Conservation (phyloP, 1,140 invertebrate genomes). For the Amphibalanus amphitrite region DNA sequence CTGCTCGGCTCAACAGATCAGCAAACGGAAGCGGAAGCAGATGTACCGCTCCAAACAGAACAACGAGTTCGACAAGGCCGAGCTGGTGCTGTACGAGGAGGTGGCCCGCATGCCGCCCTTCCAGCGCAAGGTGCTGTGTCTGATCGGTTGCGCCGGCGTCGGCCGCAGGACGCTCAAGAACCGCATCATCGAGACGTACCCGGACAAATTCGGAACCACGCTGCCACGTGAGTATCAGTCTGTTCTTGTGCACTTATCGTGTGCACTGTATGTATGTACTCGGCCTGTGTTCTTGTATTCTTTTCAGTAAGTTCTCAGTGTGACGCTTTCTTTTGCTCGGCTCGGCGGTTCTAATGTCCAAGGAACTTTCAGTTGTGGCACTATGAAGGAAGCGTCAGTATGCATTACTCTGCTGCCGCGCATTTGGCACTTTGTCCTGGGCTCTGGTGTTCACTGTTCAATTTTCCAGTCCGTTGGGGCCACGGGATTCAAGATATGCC, state of each 20-base stretch:
- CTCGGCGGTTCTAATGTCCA: neutral
- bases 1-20: slow-evolving; percentile 37
- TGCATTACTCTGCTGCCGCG: too few species aligned
- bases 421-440: too few species aligned
- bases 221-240: slow-evolving; percentile 41
- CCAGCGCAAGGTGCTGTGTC: slow-evolving; percentile 72
- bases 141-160: slow-evolving; percentile 86
- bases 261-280: slow-evolving; percentile 1
- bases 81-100: slow-evolving; percentile 86
- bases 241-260: slow-evolving; percentile 6
- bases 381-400: too few species aligned
- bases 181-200: slow-evolving; percentile 76
- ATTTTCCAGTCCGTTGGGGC: too few species aligned
- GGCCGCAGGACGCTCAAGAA: slow-evolving; percentile 87
- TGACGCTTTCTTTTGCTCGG: slow-evolving; percentile 5
- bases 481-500: too few species aligned
- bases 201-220: slow-evolving; percentile 71
- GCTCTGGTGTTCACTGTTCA: too few species aligned
- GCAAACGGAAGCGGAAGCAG: slow-evolving; percentile 80
- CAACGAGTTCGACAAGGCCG: slow-evolving; percentile 80
- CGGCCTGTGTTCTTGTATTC: neutral
- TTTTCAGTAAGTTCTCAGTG: neutral
- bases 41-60: slow-evolving; percentile 81
- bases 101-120: slow-evolving; percentile 93
- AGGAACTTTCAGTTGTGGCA: neutral